Evolutionary conservation across 2,113 vertebrate genomes (phyloP), one percentile per base, ranked within the genome.

Genomic region (Macquaria australasica): DNA sequence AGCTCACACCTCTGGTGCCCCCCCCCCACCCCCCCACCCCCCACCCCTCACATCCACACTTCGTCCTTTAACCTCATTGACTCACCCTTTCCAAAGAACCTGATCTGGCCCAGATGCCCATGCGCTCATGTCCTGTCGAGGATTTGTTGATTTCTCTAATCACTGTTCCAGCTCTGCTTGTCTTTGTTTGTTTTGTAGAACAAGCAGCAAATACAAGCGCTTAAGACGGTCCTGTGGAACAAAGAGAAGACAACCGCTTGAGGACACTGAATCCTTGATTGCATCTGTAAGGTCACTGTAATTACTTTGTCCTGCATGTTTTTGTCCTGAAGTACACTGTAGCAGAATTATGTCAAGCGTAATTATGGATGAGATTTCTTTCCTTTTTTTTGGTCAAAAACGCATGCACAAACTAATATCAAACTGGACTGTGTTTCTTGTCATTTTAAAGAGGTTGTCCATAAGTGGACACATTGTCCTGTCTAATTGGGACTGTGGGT

Each of bases 141-240:
- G 94, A 93, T 95, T 95, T 95, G 92, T 95, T 95, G 92, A 94
- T 93, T 94, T 93, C 92, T 94, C 76, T 95, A 95, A 96, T 95
- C 93, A 95, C 87, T 89, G 90, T 56, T 93, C 88, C 79, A 88
- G 90, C 93, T 90, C 89, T 85, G 91, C 90, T 85, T 68, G 80
- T 84, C 92, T 92, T 93, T 95, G 93, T 95, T 95, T 95, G 91
- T 94, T 91, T 93, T 94, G 89, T 67, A 73, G 83, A 90, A 93
- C 86, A 92, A 92, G 87, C 88, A 90, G 91, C 88, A 93, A 94
- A 91, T 89, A 91, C 90, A 84, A 81, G 77, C 25, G 81, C 93
- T 91, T 90, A 82, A 84, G 80, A 90, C 53, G 81, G 87, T 89
- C 87, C 74, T 60, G 85, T 39, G 82, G 86, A 89, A 91, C 87